phyloP scores from a whole-genome alignment of 2,113 vertebrate genomes.

The Turnix velox region DNA sequence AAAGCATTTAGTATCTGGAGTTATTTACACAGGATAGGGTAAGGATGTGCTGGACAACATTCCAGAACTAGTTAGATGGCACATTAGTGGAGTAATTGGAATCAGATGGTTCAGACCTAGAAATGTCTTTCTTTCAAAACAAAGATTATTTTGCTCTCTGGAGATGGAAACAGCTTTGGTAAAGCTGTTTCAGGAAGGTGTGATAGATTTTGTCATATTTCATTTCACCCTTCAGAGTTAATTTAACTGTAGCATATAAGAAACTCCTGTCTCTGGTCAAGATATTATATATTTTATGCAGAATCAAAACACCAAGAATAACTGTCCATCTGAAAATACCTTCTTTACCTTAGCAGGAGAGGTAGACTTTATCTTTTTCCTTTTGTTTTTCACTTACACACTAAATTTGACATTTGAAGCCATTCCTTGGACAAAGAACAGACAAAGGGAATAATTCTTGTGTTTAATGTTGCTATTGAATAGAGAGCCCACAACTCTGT shows the following conservation, averaged over 20 bases:
- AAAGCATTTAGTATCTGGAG: not conserved
- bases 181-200: not conserved
- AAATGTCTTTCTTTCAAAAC: not conserved
- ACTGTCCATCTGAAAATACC: not conserved
- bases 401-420: not conserved
- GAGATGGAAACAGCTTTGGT: not conserved
- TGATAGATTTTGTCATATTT: slow-evolving; percentile 7
- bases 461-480: not conserved
- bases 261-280: not conserved
- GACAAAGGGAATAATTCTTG: not conserved
- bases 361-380: not conserved
- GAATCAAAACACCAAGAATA: not conserved
- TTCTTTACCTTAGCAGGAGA: not conserved
- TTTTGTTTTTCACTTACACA: not conserved
- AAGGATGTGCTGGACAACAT: not conserved
- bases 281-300: not conserved
- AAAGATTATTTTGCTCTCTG: not conserved
- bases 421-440: not conserved
- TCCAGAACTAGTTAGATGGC: not conserved
- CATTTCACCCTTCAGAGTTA: slow-evolving; percentile 8
- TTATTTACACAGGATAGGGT: not conserved
- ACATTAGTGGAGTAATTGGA: not conserved
- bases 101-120: not conserved
- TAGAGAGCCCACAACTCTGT: not conserved
- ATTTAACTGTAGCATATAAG: not conserved